A percentile compares a stretch with the other conserved stretches of the same genome.
Conservation (phyloP, 2,888 invertebrate genomes). For the Allygus modestus region DNA sequence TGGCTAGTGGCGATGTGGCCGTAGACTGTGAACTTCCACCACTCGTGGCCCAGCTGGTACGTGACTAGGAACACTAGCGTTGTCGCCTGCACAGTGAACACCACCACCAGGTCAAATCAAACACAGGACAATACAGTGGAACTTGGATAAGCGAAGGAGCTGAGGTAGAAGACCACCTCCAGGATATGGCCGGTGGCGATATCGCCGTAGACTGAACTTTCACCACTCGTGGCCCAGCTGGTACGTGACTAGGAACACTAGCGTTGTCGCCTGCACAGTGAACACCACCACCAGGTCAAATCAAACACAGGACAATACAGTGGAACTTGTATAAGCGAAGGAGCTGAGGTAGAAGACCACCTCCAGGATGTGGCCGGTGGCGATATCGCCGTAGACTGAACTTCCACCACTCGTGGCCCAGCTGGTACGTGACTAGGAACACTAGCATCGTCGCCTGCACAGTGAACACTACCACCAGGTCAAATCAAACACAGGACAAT, state of each 20-base stretch:
- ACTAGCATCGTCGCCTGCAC: constrained; percentile 78
- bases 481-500: too few species aligned
- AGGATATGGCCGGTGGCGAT: constrained; percentile 86
- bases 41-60: constrained; percentile 83
- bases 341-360: constrained; percentile 90
- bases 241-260: constrained; percentile 80
- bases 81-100: constrained; percentile 76
- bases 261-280: constrained; percentile 76
- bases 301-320: too few species aligned
- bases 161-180: constrained; percentile 91
- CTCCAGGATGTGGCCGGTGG: constrained; percentile 89
- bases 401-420: constrained; percentile 91
- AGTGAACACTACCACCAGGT: too few species aligned
- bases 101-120: too few species aligned
- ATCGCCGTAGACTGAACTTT: constrained; percentile 87
- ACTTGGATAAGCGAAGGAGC: constrained; percentile 87
- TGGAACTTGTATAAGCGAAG: too few species aligned
- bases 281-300: too few species aligned
- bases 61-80: constrained; percentile 80
- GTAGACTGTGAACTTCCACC: constrained; percentile 90
- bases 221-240: constrained; percentile 88
- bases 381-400: constrained; percentile 84
- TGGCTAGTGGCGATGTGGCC: constrained; percentile 86
- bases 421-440: constrained; percentile 80
- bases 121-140: too few species aligned